Base-by-base conservation (phyloP, 2,797 vertebrate species). In the Alauda arvensis region DNA sequence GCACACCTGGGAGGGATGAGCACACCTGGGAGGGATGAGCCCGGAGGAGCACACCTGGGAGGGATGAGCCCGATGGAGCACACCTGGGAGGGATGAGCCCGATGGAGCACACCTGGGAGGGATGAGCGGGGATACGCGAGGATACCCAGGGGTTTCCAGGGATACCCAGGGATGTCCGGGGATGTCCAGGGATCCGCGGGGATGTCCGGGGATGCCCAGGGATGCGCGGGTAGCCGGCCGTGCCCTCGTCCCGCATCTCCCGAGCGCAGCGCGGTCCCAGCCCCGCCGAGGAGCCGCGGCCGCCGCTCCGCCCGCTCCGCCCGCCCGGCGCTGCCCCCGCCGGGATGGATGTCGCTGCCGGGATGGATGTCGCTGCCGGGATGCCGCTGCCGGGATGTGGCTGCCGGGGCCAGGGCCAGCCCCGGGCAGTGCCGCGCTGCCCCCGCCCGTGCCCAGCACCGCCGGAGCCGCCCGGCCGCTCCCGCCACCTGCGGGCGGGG, bases 151-250 rank as follows among this genome's bases (percentile, higher is more conserved):
- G 37, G 40, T 23, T 11, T 37, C 40, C 46, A 8, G 8, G 8
- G 65, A 52, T 53, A 11, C 1, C 3, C 49, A 4, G 39, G 12
- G 23, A 25, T 17, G 2, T 3, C 0, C 45, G 4, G 5, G 28
- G 28, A 67, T 67, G 3, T 0, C 12, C 43, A 6, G 7, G 9
- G 25, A 33, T 39, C 6, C 3, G 2, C 49, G 4, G 26, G 18
- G 16, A 72, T 39, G 1, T 0, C 7, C 37, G 1, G 1, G 26
- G 28, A 51, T 28, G 4, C 1, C 2, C 49, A 3, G 12, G 7
- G 39, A 43, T 28, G 2, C 3, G 5, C 52, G 16, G 39, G 24
- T 12, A 39, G 48, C 48, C 56, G 34, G 45, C 69, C 31, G 9
- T 17, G 51, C 84, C 78, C 83, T 19, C 4, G 26, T 71, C 61